phyloP scores from a whole-genome alignment of 2,888 invertebrate genomes.

The Orthosia incerta region DNA sequence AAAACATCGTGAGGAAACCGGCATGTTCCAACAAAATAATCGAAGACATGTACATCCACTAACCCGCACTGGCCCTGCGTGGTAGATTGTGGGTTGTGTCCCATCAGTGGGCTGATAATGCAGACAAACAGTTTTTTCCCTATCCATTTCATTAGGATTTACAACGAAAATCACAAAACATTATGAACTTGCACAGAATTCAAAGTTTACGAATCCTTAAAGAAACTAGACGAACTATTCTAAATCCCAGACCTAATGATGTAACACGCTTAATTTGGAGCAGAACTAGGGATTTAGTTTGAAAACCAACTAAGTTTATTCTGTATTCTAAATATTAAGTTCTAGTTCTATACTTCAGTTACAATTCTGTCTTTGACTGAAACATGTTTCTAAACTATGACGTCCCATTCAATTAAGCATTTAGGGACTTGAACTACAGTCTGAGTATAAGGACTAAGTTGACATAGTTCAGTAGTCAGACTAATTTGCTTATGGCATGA shows the following conservation, averaged over 20 bases:
- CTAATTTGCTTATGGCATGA: slow-evolving; percentile 1
- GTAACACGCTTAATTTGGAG: slow-evolving; percentile 10
- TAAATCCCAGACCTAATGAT: slow-evolving; percentile 7
- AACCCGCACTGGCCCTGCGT: too few species aligned
- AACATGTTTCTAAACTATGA: slow-evolving; percentile 16
- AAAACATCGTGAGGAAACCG: too few species aligned
- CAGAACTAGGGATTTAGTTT: slow-evolving; percentile 2
- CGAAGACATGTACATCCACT: too few species aligned
- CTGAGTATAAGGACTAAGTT: slow-evolving; percentile 2
- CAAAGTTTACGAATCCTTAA: not conserved
- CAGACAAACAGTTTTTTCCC: not conserved
- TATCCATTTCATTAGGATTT: not conserved
- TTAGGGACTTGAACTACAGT: slow-evolving; percentile 5
- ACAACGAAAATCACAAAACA: not conserved
- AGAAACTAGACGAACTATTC: not conserved
- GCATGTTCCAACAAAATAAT: too few species aligned
- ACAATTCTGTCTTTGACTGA: slow-evolving; percentile 16
- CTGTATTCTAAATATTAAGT: slow-evolving; percentile 7
- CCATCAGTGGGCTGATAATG: too few species aligned
- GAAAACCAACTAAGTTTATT: slow-evolving; percentile 8
- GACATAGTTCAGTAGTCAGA: not conserved
- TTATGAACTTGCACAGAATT: not conserved
- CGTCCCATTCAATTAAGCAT: slow-evolving; percentile 5
- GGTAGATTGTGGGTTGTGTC: too few species aligned
- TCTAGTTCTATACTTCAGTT: not conserved